phyloP scores from a whole-genome alignment of 2,888 invertebrate genomes.

The Dorcus hopei region DNA sequence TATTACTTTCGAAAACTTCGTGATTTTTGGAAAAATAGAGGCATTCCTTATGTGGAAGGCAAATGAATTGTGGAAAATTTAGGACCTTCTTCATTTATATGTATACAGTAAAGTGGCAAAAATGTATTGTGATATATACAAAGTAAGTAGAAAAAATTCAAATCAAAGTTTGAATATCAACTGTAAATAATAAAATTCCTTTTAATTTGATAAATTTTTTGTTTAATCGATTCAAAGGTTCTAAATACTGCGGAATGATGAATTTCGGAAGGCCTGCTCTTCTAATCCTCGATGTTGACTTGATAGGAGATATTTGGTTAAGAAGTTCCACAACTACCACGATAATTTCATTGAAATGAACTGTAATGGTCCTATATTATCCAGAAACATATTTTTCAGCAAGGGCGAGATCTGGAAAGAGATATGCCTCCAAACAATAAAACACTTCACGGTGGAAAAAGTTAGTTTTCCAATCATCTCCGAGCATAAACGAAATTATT shows the following conservation, averaged over 20 bases:
- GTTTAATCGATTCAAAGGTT: background rate
- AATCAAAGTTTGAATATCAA: too few relatives aligned
- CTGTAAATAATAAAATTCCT: too few relatives aligned
- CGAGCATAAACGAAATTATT: too few relatives aligned
- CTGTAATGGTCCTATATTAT: constrained; percentile 46
- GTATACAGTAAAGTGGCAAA: background rate
- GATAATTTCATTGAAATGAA: constrained; percentile 36
- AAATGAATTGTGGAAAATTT: constrained; percentile 21
- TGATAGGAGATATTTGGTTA: constrained; percentile 39
- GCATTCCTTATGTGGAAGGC: constrained; percentile 12
- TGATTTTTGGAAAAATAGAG: constrained; percentile 17
- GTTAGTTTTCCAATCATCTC: constrained; percentile 24
- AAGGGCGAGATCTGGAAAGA: constrained; percentile 48
- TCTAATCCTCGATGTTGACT: constrained; percentile 34
- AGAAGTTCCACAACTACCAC: constrained; percentile 33
- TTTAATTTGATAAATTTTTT: background rate
- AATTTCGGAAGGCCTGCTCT: constrained; percentile 30
- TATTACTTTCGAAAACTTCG: background rate
- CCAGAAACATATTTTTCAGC: constrained; percentile 45
- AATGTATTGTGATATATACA: constrained; percentile 9
- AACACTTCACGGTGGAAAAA: constrained; percentile 47
- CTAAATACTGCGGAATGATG: constrained; percentile 37
- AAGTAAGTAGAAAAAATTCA: constrained; percentile 9
- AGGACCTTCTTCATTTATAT: constrained; percentile 3
- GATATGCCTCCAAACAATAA: constrained; percentile 47